These are phyloP conservation scores for Eudasyphora cyanicolor DNA, from an alignment of 2,888 invertebrate genomes.

Conservation along the genomic window DNA sequence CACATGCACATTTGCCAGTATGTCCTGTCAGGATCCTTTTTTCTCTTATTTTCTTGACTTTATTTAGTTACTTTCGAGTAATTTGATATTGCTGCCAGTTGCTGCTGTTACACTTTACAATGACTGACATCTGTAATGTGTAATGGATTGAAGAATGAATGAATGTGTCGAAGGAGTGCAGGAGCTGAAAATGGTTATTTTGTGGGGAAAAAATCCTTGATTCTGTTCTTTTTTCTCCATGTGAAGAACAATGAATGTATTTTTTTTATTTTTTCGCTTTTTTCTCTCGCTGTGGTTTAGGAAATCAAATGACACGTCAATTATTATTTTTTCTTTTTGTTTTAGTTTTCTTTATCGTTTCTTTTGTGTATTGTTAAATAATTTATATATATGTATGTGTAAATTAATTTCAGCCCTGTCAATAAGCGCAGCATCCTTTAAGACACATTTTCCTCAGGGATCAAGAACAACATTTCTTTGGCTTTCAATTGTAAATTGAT, in stretches of 20 bases:
- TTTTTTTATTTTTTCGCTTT: neutral
- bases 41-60: neutral
- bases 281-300: slow-evolving; percentile 27
- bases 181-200: neutral
- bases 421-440: neutral
- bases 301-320: slow-evolving; percentile 42
- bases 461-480: too few relatives aligned
- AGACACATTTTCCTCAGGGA: neutral
- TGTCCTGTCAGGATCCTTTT: slow-evolving; percentile 25
- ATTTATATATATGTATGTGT: neutral
- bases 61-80: slow-evolving; percentile 44
- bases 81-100: slow-evolving; percentile 57
- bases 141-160: slow-evolving; percentile 20
- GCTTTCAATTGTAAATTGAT: too few relatives aligned
- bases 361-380: neutral
- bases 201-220: neutral
- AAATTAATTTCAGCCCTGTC: slow-evolving; percentile 13
- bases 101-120: slow-evolving; percentile 50
- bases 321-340: slow-evolving; percentile 11
- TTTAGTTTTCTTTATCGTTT: neutral
- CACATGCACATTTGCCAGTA: neutral
- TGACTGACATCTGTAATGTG: slow-evolving; percentile 51
- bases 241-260: neutral
- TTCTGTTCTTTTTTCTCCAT: neutral
- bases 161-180: neutral